Evolutionary conservation across 2,888 invertebrate genomes (phyloP).

Genomic region (Chalcosyrphus nemorum): DNA sequence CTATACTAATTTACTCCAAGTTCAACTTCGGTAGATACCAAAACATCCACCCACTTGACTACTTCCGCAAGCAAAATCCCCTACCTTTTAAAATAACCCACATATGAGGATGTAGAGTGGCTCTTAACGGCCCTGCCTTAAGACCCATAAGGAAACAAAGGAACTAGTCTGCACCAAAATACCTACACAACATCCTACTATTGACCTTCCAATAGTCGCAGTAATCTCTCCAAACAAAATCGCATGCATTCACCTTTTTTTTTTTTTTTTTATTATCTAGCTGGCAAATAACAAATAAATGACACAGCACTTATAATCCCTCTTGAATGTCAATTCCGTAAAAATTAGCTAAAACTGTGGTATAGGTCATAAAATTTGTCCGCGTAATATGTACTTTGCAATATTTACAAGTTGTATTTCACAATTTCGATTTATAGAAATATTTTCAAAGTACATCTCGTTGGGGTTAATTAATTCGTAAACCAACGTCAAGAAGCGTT

Average conservation of each 20-base stretch:
- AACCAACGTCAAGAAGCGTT: too few relatives aligned
- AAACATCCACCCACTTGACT: too few relatives aligned
- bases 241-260: not conserved
- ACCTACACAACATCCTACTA: not conserved
- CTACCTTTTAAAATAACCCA: too few relatives aligned
- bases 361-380: not conserved
- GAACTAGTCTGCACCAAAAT: not conserved
- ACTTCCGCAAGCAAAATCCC: too few relatives aligned
- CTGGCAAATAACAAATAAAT: not conserved
- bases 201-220: not conserved
- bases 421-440: not conserved
- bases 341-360: not conserved
- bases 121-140: too few relatives aligned
- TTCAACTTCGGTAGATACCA: too few relatives aligned
- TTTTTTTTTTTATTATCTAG: not conserved
- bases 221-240: not conserved
- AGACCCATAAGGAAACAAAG: not conserved
- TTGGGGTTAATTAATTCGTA: too few relatives aligned
- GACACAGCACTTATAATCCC: not conserved
- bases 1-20: too few relatives aligned
- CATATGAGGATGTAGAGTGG: too few relatives aligned
- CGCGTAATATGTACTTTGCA: not conserved
- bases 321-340: not conserved
- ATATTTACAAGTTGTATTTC: not conserved
- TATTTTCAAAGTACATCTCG: not conserved